Conservation (phyloP, 2,888 invertebrate species). For the Ypsolopha sequella region DNA sequence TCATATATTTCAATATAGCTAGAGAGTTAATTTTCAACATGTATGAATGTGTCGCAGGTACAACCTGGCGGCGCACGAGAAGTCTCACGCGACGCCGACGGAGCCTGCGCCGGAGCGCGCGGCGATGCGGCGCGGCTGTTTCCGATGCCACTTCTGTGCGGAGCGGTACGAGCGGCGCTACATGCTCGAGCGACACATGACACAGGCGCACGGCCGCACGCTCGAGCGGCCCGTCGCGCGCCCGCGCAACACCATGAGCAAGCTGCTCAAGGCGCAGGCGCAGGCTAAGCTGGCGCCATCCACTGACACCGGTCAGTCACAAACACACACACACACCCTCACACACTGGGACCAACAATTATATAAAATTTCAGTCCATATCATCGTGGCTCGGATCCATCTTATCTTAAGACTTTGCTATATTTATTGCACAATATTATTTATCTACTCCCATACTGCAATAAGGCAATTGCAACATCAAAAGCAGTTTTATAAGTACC, state of each 20-base stretch:
- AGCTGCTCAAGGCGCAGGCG: slow-evolving; percentile 53
- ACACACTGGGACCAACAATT: too few relatives aligned
- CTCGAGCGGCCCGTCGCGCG: slow-evolving; percentile 59
- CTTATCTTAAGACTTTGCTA: too few relatives aligned
- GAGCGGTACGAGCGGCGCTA: slow-evolving; percentile 55
- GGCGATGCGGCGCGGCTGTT: slow-evolving; percentile 32
- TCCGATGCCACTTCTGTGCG: slow-evolving; percentile 56
- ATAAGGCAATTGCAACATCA: too few relatives aligned
- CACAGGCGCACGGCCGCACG: slow-evolving; percentile 47
- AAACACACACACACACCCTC: not conserved
- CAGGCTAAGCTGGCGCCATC: not conserved
- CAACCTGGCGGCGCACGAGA: slow-evolving; percentile 59
- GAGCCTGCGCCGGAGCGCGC: slow-evolving; percentile 8
- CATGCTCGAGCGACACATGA: slow-evolving; percentile 59
- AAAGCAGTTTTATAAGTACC: too few relatives aligned
- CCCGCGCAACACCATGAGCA: slow-evolving; percentile 65
- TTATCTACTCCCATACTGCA: too few relatives aligned
- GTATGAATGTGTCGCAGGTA: slow-evolving; percentile 24
- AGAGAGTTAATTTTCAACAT: too few relatives aligned
- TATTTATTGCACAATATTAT: too few relatives aligned
- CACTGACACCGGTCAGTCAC: not conserved
- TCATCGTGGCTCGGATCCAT: too few relatives aligned
- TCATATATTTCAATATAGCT: too few relatives aligned
- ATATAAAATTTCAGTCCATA: too few relatives aligned
- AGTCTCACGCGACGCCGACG: slow-evolving; percentile 28